Base-by-base conservation (phyloP, 2,797 vertebrate species). In the Crocodylus rhombifer region DNA sequence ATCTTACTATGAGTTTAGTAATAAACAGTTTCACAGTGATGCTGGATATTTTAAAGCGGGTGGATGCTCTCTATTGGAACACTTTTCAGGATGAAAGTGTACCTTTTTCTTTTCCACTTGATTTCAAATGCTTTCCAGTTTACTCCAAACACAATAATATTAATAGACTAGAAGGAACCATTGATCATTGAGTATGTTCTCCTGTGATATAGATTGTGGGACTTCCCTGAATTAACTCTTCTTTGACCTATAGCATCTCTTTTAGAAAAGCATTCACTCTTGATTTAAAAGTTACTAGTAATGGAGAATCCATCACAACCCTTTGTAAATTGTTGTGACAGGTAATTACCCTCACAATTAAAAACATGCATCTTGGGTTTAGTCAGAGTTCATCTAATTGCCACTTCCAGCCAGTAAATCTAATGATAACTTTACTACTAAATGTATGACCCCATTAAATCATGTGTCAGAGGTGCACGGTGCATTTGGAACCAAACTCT, bases 281-380 rank as follows among this genome's bases (percentile, higher is more conserved):
- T 51, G 23, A 30, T 79, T 93, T 93, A 74, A 82, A 91, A 94
- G 88, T 82, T 94, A 60, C 25, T 75, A 71, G 55, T 85, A 28
- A 76, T 76, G 77, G 55, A 90, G 91, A 87, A 2, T 90, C 58
- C 57, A 33, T 13, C n/a, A 64, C 9, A 56, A 62, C 58, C 9
- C 67, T 82, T 87, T 92, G 80, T 79, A 90, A 90, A 63, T 90
- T 80, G 75, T 88, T 30, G 1, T 0, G 51, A 1, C 80, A 65
- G 60, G 42, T 51, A 73, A 73, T 80, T 94, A 26, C 25, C 93
- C 4, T 0, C 81, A 73, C 42, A 1, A 2, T 77, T 89, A 77
- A 80, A 87, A 89, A 81, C 69, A 42, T 82, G 87, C 63, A 58
- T 28, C 64, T 82, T 33, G 5, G 14, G 75, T 42, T 26, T 23